A percentile compares a stretch with the other conserved stretches of the same genome.
phyloP scores from a whole-genome alignment of 2,113 vertebrate species.

The Eptatretus burgeri region DNA sequence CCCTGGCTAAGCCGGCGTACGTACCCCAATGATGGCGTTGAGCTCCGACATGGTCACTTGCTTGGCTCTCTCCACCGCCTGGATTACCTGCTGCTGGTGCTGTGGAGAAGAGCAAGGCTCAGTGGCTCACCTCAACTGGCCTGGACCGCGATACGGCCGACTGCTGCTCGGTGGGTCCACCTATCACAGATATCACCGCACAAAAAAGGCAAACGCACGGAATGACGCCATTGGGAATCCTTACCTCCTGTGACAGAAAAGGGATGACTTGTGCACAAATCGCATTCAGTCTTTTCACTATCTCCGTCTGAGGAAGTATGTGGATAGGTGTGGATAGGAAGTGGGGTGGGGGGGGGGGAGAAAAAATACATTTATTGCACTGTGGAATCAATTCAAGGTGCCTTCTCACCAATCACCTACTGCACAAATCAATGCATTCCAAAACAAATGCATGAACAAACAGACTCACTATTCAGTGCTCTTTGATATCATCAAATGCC shows the following conservation, averaged over 20 bases:
- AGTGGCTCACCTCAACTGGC: slow-evolving; percentile 26
- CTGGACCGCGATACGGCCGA: slow-evolving; percentile 17
- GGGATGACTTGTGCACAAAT: slow-evolving; percentile 76
- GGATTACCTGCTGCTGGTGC: slow-evolving; percentile 34
- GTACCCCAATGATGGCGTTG: slow-evolving; percentile 13
- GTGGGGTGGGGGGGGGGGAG: too few species aligned
- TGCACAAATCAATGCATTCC: too few species aligned
- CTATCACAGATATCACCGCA: slow-evolving; percentile 3
- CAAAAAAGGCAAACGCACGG: slow-evolving; percentile 11
- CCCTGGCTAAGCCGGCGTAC: background rate
- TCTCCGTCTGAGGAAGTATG: slow-evolving; percentile 34
- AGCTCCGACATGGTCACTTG: slow-evolving; percentile 29
- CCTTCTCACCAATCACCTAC: too few species aligned
- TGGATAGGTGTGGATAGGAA: too few species aligned
- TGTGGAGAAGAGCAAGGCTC: slow-evolving; percentile 14
- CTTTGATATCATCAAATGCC: too few species aligned
- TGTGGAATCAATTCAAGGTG: too few species aligned
- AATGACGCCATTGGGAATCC: slow-evolving; percentile 9
- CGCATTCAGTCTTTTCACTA: slow-evolving; percentile 57
- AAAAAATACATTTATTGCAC: too few species aligned
- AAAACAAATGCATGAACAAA: too few species aligned
- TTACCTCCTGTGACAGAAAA: slow-evolving; percentile 71
- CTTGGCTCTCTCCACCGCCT: slow-evolving; percentile 25
- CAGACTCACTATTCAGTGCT: too few species aligned
- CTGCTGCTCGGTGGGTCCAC: slow-evolving; percentile 9